Evolutionary conservation across 2,888 invertebrate species (phyloP).

Genomic region (Erebia aethiops): DNA sequence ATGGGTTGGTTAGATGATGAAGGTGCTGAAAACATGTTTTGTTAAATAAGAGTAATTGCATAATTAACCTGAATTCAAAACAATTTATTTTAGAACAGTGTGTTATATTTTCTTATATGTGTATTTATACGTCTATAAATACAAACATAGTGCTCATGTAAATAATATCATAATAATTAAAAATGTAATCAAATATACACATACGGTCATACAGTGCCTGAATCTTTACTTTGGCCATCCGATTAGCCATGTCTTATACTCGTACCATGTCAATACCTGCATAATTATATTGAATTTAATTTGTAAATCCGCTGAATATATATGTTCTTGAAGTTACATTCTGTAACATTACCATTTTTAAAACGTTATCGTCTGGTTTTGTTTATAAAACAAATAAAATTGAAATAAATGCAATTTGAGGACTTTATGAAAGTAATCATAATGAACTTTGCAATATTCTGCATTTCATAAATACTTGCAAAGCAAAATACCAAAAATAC

Average conservation of each 20-base stretch:
- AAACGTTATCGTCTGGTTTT: background rate
- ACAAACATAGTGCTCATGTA: slow-evolving; percentile 41
- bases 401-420: no score
- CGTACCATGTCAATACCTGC: no score
- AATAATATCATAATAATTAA: slow-evolving; percentile 20
- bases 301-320: slow-evolving; percentile 1
- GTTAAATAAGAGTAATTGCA: no score
- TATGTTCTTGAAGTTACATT: background rate
- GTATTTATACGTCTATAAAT: slow-evolving; percentile 21
- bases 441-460: no score
- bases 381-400: background rate
- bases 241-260: background rate
- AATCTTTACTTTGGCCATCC: slow-evolving; percentile 3
- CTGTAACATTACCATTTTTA: slow-evolving; percentile 14
- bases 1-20: no score
- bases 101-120: slow-evolving; percentile 19
- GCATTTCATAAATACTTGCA: no score
- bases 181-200: slow-evolving; percentile 31
- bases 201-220: slow-evolving; percentile 10
- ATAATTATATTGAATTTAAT: background rate
- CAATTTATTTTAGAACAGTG: background rate
- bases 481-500: no score
- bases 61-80: background rate
- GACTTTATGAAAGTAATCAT: no score
- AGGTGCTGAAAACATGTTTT: no score